phyloP scores from a whole-genome alignment of 2,113 vertebrate genomes.

The Ammodytes dubius region DNA sequence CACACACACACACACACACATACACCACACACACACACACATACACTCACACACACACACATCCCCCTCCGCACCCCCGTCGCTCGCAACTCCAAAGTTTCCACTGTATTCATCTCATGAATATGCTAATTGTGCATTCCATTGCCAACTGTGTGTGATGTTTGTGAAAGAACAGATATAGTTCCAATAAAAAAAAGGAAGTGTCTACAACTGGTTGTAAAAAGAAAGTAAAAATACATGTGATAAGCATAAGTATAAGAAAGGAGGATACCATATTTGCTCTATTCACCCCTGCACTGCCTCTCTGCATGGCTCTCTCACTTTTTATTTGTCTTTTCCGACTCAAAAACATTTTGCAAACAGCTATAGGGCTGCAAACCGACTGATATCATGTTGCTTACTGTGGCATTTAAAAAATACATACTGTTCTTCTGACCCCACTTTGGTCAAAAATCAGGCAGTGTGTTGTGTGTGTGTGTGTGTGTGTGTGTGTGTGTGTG shows the following conservation, averaged over 20 bases:
- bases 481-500: neutral
- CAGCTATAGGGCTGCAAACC: conserved; percentile 38
- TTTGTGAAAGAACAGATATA: conserved; percentile 78
- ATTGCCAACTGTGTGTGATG: conserved; percentile 76
- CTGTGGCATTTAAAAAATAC: conserved; percentile 67
- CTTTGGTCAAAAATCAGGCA: no score
- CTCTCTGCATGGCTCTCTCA: conserved; percentile 35
- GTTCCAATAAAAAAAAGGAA: conserved; percentile 76
- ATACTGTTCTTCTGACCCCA: conserved; percentile 57
- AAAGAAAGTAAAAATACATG: conserved; percentile 68
- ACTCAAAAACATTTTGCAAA: conserved; percentile 37
- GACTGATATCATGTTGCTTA: conserved; percentile 44
- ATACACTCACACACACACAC: conserved; percentile 35
- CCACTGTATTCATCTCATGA: conserved; percentile 79
- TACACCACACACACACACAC: conserved; percentile 35
- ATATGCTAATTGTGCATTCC: conserved; percentile 81
- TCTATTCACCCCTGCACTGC: conserved; percentile 58
- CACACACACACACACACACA: conserved; percentile 18
- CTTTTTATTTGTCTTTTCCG: conserved; percentile 41
- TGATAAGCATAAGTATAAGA: conserved; percentile 69
- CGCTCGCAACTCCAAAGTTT: conserved; percentile 75
- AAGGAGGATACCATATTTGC: conserved; percentile 65
- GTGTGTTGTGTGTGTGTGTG: neutral
- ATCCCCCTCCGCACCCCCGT: conserved; percentile 49
- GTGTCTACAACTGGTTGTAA: conserved; percentile 78